These are phyloP conservation scores for Heteronetta atricapilla DNA, from an alignment of 2,113 vertebrate genomes.

Conservation along the genomic window DNA sequence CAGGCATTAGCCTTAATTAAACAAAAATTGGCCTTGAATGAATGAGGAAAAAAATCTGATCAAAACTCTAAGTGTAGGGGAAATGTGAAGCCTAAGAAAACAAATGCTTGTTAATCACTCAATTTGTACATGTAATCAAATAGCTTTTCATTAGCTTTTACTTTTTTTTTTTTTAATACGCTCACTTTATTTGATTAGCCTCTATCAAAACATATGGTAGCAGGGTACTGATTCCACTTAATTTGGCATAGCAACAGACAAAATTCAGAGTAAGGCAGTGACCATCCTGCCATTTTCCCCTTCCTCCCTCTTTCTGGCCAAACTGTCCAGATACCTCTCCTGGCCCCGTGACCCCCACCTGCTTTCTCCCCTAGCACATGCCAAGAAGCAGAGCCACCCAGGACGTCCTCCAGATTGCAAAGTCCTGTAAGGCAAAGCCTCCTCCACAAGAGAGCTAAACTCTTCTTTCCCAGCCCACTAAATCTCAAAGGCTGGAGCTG, in stretches of 20 bases:
- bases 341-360: accelerated
- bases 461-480: constrained; percentile 1
- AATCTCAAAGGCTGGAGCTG: not conserved
- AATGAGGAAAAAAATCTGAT: not conserved
- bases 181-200: not conserved
- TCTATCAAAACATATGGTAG: not conserved
- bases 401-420: not conserved
- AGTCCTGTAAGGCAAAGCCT: not conserved
- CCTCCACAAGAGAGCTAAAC: not conserved
- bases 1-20: not conserved
- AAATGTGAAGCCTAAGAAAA: not conserved
- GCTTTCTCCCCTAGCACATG: accelerated
- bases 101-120: not conserved
- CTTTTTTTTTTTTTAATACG: not conserved
- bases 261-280: not conserved
- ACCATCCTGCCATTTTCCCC: not conserved
- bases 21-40: not conserved
- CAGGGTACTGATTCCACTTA: not conserved
- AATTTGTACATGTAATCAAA: not conserved
- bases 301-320: not conserved
- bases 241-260: not conserved
- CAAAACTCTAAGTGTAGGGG: not conserved
- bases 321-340: not conserved
- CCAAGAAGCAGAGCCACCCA: not conserved
- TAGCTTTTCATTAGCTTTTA: not conserved